phyloP scores from a whole-genome alignment of 2,888 invertebrate species.

The Seira ritae region DNA sequence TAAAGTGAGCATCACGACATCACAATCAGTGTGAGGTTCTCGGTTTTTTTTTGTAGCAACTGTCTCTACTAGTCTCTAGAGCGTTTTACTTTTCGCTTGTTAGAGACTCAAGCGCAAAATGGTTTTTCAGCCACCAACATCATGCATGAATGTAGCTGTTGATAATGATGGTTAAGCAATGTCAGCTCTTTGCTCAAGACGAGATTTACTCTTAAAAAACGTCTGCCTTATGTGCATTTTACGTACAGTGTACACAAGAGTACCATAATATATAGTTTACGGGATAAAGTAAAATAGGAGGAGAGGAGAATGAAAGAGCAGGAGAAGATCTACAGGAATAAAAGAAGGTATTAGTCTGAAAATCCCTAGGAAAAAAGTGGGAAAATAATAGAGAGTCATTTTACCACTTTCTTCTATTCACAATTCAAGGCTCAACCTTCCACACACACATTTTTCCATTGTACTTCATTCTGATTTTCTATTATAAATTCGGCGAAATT shows the following conservation, averaged over 20 bases:
- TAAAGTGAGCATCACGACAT: background rate
- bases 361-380: slow-evolving; percentile 61
- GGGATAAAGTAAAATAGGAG: too few species aligned
- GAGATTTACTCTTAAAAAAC: slow-evolving; percentile 59
- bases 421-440: slow-evolving; percentile 60
- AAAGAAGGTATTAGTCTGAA: slow-evolving; percentile 59
- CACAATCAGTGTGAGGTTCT: background rate
- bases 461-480: slow-evolving; percentile 23
- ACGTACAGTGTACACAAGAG: background rate
- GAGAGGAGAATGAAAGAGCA: background rate
- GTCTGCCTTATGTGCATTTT: background rate
- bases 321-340: slow-evolving; percentile 53
- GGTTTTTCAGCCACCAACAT: background rate
- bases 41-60: background rate
- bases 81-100: background rate
- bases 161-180: slow-evolving; percentile 28
- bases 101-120: background rate
- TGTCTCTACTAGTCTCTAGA: background rate
- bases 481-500: slow-evolving; percentile 11
- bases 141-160: slow-evolving; percentile 29
- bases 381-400: slow-evolving; percentile 64
- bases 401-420: slow-evolving; percentile 51
- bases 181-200: slow-evolving; percentile 37
- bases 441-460: slow-evolving; percentile 42
- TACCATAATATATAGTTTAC: background rate